Evolutionary conservation across 2,888 invertebrate genomes (phyloP), one percentile per base, ranked within the genome.

Genomic region (Agrochola circellaris): DNA sequence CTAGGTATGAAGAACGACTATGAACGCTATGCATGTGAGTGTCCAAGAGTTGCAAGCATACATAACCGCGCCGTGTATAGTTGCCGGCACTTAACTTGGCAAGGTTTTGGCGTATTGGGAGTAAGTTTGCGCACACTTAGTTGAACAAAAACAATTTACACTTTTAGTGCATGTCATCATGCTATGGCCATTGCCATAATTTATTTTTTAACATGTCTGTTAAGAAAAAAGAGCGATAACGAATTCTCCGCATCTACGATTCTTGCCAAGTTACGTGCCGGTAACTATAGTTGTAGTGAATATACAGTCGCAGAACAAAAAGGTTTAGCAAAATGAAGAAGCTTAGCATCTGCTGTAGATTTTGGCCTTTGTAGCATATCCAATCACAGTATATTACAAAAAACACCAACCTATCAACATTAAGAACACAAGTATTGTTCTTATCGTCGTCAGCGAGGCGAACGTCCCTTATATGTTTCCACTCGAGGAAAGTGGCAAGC

Each of bases 401-500:
- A 42, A 62, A 65, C 84, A 95, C 96, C 84, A 92, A 97, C 97
- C 97, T 97, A 95, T 97, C 97, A n/a, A 98, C 96, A 88, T 97
- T 97, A 84, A 98, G 94, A 54, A 97, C 96, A 90, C 98, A 97
- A 61, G 97, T 97, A 84, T 95, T 96, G 90, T 97, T 97, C 77
- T 97, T 97, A 88, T 97, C 97, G 13, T 95, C 96, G 5, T 96
- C 94, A 80, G 95, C 95, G 84, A 97, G 93, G 74, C 97, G 96
- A 66, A 97, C 97, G 80, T 97, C 97, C 72, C 94, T 95, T 84
- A 98, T 95, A 77, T 97, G 97, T 83, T 95, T 96, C 98, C 98
- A 98, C 48, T 97, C 96, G 87, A 98, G 94, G 73, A 94, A 94
- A 51, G 97, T 94, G 73, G 95, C 95, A 68, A 95, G 95, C 56